Base-by-base conservation (phyloP, 1,140 invertebrate genomes). In the Drosophila pachea region DNA sequence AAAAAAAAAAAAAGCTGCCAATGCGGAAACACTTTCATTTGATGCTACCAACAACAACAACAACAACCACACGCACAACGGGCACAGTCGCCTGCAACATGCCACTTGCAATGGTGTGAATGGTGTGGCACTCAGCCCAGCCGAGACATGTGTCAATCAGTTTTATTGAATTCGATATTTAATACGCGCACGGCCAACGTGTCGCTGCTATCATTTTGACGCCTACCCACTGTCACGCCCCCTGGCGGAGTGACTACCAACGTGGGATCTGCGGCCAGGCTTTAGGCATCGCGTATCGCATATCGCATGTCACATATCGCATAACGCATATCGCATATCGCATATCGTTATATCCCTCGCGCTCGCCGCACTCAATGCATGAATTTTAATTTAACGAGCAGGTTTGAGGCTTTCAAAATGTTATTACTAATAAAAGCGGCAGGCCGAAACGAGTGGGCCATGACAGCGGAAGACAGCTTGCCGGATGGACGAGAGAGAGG, bases 131-230 rank as follows among this genome's bases (percentile, higher is more conserved):
- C 42, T 43, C 32, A 58, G 43, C 29, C 12, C 5, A 31, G 22
- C 22, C 11, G 11, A 54, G 59, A 54, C 65, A 76, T 84, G 76
- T 84, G 81, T 77, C 81, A 86, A 86, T 86, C 70, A 77, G 52
- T 86, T 86, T 86, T 86, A 86, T 84, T 84, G 81, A 86, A 86
- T 86, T 58, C 76, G 81, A 86, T 74, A 86, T 86, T 86, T 79
- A 86, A 86, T 86, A 81, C 40, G 40, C 40, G 53, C 53, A 43
- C 69, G 3, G 12, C 40, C 52, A 55, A 53, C 59, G 22, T 54
- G 38, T 54, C 55, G 31, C 40, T 56, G 52, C 50, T 60, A n/a
- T n/a, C n/a, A n/a, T n/a, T n/a, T n/a, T n/a, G n/a, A 52, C 49
- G 31, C 54, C 22, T 4, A 8, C 45, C 0, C 16, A 9, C 49